Conservation (phyloP, 2,797 vertebrate genomes). For the Muraenolepis orangiensis region DNA sequence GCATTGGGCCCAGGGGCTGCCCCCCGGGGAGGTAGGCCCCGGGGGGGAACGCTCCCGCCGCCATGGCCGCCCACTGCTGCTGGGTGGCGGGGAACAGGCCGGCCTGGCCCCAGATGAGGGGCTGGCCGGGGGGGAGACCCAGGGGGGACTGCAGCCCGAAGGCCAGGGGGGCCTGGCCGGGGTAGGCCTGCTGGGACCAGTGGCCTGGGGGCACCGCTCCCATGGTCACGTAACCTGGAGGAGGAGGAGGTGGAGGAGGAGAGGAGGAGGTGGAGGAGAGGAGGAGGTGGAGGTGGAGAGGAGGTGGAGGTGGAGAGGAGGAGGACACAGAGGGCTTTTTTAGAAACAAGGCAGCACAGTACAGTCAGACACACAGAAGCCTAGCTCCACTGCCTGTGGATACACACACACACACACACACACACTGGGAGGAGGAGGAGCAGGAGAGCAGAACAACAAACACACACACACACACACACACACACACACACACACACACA, state of each 20-base stretch:
- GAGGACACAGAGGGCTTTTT: too few species aligned
- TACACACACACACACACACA: too few species aligned
- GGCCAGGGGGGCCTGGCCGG: slow-evolving; percentile 87
- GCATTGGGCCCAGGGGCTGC: slow-evolving; percentile 94
- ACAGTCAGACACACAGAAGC: too few species aligned
- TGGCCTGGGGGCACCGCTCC: slow-evolving; percentile 93
- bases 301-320: too few species aligned
- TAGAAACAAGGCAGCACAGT: too few species aligned
- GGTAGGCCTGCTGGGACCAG: slow-evolving; percentile 95
- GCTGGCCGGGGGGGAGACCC: slow-evolving; percentile 89
- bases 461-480: slow-evolving; percentile 31
- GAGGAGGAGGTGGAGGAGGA: not conserved
- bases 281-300: too few species aligned
- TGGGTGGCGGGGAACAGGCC: slow-evolving; percentile 92
- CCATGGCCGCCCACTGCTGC: slow-evolving; percentile 96
- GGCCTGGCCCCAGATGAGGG: slow-evolving; percentile 94
- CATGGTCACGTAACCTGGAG: slow-evolving; percentile 97
- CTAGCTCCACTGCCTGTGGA: too few species aligned
- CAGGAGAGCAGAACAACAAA: slow-evolving; percentile 14
- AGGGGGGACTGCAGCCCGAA: slow-evolving; percentile 89
- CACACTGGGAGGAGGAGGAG: not conserved
- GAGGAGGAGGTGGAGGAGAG: too few species aligned
- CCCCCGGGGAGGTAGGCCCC: slow-evolving; percentile 98
- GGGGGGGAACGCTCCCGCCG: slow-evolving; percentile 90
- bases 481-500: slow-evolving; percentile 28